Percentiles rank a stretch among this genome's conserved stretches.
Evolutionary conservation across 2,113 vertebrate species (phyloP).

Genomic region (Cepphus grylle): DNA sequence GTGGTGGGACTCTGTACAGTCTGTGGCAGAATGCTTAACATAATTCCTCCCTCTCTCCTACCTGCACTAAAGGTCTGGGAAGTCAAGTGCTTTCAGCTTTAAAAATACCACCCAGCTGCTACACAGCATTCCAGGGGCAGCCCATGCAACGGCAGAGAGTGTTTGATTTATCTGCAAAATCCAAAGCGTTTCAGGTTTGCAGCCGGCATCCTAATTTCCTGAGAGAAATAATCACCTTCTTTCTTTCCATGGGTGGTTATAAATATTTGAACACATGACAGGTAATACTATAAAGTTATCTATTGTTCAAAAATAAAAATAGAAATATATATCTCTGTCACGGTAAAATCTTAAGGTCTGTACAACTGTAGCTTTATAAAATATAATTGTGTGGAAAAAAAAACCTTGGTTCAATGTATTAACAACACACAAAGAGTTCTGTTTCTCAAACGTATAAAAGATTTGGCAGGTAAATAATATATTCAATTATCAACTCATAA

Average conservation of each 20-base stretch:
- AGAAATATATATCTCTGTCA: neutral
- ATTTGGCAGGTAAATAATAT: neutral
- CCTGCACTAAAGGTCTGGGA: neutral
- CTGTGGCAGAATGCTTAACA: neutral
- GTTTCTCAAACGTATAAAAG: neutral
- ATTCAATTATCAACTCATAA: neutral
- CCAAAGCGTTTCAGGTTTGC: neutral
- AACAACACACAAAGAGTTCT: too few species aligned
- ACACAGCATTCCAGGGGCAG: neutral
- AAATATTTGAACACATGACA: neutral
- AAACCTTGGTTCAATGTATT: neutral
- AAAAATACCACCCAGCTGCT: neutral
- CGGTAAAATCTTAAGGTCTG: neutral
- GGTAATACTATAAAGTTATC: neutral
- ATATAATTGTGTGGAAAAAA: neutral
- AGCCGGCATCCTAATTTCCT: neutral
- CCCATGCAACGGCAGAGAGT: fast-evolving
- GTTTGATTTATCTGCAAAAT: neutral
- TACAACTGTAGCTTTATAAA: neutral
- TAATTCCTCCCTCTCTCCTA: neutral
- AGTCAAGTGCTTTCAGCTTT: neutral
- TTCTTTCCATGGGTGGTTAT: neutral
- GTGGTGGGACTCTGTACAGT: neutral
- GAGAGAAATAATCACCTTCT: neutral
- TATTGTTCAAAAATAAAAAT: neutral